Evolutionary conservation across 2,888 invertebrate genomes (phyloP).

Genomic region (Yponomeuta malinellus): DNA sequence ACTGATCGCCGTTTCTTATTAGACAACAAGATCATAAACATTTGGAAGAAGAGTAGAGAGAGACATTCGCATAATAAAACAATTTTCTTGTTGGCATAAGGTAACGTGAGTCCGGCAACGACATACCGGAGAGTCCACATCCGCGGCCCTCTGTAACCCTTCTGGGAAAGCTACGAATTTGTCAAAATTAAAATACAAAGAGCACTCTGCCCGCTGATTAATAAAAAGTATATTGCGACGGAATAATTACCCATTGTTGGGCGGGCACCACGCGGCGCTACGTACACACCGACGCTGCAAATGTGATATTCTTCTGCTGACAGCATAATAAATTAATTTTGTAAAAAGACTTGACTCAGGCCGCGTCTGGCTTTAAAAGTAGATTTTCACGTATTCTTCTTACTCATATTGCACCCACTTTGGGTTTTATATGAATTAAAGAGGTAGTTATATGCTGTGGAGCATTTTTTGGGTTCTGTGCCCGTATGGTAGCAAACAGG

Average conservation of each 20-base stretch:
- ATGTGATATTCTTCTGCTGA: background rate
- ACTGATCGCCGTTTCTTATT: background rate
- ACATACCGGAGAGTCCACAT: conserved; percentile 10
- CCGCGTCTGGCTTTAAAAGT: background rate
- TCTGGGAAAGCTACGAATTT: conserved; percentile 58
- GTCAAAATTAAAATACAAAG: conserved; percentile 69
- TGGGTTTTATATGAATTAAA: background rate
- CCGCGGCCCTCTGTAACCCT: conserved; percentile 25
- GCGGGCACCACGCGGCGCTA: conserved; percentile 21
- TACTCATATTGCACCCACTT: background rate
- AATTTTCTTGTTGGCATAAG: conserved; percentile 35
- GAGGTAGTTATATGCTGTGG: too few species aligned
- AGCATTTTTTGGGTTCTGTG: too few species aligned
- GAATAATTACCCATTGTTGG: conserved; percentile 64
- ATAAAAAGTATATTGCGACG: conserved; percentile 56
- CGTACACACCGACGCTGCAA: background rate
- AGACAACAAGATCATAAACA: background rate
- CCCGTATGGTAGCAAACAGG: too few species aligned
- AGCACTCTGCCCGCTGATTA: conserved; percentile 48
- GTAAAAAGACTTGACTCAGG: background rate
- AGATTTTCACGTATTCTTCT: background rate
- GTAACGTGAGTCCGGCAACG: conserved; percentile 23
- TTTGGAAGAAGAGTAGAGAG: background rate
- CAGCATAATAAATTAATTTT: background rate
- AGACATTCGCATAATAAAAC: conserved; percentile 32